Evolutionary conservation across 2,888 invertebrate species (phyloP), one percentile per base, ranked within the genome.

Genomic region (Strigamia crassipes): DNA sequence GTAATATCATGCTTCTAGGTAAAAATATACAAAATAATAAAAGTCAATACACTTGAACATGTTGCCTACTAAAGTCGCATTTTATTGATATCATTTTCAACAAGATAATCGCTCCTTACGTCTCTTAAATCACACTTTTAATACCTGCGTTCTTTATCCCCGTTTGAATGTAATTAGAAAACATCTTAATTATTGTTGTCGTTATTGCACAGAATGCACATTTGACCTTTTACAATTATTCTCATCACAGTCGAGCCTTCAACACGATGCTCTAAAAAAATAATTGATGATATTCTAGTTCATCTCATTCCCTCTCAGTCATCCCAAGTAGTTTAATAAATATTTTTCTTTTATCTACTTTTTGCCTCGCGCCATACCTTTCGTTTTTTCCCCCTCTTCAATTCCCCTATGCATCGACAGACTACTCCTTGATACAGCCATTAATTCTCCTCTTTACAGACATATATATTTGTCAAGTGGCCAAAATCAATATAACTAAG

Each of bases 401-500:
- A 73, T 73, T 73, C 73, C 73, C 73, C 12, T 27, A 73, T 27
- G 73, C 73, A 73, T n/a, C 56, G 1, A 5, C 13, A 27, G 73
- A 73, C 12, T 2, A 13, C 27, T 31, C 27, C 73, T 73, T 31
- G 73, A n/a, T 27, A 73, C 23, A 15, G 73, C 73, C 73, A 73
- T 73, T 73, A 73, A 73, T 73, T 31, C 73, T 73, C 12, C 1
- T 5, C 27, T 73, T 12, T 15, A 66, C 56, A 73, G 13, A 12
- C 73, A 73, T 73, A 73, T 66, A 66, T 73, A 73, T 31, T 73
- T 73, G 73, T 73, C 73, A 73, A 15, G 31, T 9, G 73, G 10
- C 61, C 61, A 66, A 73, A 31, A 73, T 73, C 73, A 73, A 73
- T 73, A 73, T 27, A 31, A 73, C 31, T 73, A 73, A 73, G 27